A percentile compares a stretch with the other conserved stretches of the same genome.
phyloP scores from a whole-genome alignment of 2,113 vertebrate species.

The Bufo bufo region DNA sequence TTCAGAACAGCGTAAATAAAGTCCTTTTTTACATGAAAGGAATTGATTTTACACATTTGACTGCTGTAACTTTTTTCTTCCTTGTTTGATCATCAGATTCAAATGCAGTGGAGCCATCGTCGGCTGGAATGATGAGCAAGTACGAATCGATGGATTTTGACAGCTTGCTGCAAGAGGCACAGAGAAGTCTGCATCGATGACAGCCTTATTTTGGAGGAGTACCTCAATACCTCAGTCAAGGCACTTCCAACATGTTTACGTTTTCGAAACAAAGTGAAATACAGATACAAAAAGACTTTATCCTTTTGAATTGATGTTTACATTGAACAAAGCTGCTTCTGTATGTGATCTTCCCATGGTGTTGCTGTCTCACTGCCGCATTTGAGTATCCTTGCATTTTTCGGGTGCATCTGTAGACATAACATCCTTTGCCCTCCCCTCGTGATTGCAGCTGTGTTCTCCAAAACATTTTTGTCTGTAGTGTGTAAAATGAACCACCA shows the following conservation, averaged over 20 bases:
- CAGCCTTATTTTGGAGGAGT: constrained; percentile 85
- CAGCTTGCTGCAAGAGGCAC: constrained; percentile 97
- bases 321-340: constrained; percentile 93
- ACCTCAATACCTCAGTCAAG: constrained; percentile 94
- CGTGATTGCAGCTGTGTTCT: constrained; percentile 79
- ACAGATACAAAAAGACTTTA: constrained; percentile 72
- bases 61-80: neutral
- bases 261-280: constrained; percentile 82
- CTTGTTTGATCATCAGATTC: constrained; percentile 68
- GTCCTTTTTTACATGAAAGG: too few relatives aligned
- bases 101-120: constrained; percentile 82
- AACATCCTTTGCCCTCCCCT: constrained; percentile 60
- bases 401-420: constrained; percentile 71
- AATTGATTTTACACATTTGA: too few relatives aligned
- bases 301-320: constrained; percentile 86
- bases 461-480: constrained; percentile 77
- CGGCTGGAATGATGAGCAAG: constrained; percentile 90
- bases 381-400: constrained; percentile 76
- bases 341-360: constrained; percentile 87
- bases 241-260: constrained; percentile 98
- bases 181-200: constrained; percentile 96
- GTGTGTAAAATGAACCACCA: constrained; percentile 69
- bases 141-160: constrained; percentile 98
- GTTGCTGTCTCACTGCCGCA: constrained; percentile 79
- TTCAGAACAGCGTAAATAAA: too few relatives aligned